Percentiles rank a stretch among this genome's conserved stretches.
phyloP scores from a whole-genome alignment of 2,113 vertebrate species.

The Ramphastos sulfuratus region DNA sequence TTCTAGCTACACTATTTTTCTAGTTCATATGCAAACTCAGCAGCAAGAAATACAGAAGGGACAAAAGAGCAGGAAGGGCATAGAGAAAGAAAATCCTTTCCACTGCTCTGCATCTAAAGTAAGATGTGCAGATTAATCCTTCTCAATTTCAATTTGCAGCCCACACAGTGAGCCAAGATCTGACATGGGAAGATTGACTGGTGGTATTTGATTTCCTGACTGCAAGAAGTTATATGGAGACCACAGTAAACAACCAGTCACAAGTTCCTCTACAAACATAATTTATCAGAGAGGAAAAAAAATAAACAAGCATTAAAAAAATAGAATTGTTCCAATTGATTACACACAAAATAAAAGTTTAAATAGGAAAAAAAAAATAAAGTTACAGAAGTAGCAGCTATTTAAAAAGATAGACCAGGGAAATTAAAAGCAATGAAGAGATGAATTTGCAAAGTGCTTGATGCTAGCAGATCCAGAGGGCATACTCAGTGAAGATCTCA shows the following conservation, averaged over 20 bases:
- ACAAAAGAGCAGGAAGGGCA: slow-evolving; percentile 30
- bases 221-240: neutral
- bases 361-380: neutral
- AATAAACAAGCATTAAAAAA: neutral
- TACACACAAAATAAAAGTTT: neutral
- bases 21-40: neutral
- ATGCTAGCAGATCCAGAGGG: neutral
- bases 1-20: neutral
- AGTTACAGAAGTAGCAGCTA: neutral
- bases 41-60: slow-evolving; percentile 1
- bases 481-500: neutral
- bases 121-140: slow-evolving; percentile 15
- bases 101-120: neutral
- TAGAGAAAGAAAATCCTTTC: slow-evolving; percentile 4
- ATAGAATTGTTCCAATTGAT: neutral
- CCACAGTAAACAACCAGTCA: neutral
- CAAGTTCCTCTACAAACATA: neutral
- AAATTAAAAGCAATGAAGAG: neutral
- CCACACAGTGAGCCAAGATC: neutral
- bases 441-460: neutral
- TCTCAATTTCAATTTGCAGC: slow-evolving; percentile 42
- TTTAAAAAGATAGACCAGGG: neutral
- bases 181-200: neutral
- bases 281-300: neutral
- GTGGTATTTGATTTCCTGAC: slow-evolving; percentile 12